Conservation (phyloP, 1,140 invertebrate species). For the Phymorhynchus buccinoides region DNA sequence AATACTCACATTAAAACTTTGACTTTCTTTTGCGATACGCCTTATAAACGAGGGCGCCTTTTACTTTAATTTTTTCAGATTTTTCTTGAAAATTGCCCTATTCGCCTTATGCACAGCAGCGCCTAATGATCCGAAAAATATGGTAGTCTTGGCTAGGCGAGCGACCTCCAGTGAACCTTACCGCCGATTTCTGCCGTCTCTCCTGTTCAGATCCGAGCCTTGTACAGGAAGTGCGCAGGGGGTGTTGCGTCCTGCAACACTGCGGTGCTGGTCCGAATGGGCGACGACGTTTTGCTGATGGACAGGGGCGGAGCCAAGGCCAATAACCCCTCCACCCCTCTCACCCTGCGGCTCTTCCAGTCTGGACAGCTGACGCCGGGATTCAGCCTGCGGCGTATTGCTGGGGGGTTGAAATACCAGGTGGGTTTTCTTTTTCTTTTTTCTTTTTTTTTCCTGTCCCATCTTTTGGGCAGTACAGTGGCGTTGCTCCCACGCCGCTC, state of each 20-base stretch:
- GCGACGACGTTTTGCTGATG: conserved; percentile 62
- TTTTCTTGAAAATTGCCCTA: no score
- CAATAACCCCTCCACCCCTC: conserved; percentile 1
- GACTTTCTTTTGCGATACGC: no score
- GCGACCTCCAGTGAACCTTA: no score
- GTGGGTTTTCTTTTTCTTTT: conserved; percentile 21
- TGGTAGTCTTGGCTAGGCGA: no score
- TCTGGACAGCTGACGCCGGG: conserved; percentile 63
- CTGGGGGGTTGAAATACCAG: conserved; percentile 60
- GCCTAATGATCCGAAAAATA: no score
- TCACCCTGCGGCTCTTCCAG: conserved; percentile 59
- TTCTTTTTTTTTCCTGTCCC: no score
- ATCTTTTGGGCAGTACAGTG: no score
- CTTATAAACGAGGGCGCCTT: no score
- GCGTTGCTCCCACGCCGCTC: no score
- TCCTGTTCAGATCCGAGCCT: conserved; percentile 51
- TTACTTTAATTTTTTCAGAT: no score
- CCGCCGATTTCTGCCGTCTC: conserved; percentile 21
- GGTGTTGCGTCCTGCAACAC: conserved; percentile 57
- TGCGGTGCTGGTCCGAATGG: conserved; percentile 56
- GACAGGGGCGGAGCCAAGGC: conserved; percentile 54
- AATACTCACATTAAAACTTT: no score
- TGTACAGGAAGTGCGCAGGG: conserved; percentile 49
- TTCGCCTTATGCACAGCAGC: no score
- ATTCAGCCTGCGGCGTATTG: conserved; percentile 55